Evolutionary conservation across 1,140 invertebrate genomes (phyloP), one percentile per base, ranked within the genome.

Genomic region (Battus philenor): DNA sequence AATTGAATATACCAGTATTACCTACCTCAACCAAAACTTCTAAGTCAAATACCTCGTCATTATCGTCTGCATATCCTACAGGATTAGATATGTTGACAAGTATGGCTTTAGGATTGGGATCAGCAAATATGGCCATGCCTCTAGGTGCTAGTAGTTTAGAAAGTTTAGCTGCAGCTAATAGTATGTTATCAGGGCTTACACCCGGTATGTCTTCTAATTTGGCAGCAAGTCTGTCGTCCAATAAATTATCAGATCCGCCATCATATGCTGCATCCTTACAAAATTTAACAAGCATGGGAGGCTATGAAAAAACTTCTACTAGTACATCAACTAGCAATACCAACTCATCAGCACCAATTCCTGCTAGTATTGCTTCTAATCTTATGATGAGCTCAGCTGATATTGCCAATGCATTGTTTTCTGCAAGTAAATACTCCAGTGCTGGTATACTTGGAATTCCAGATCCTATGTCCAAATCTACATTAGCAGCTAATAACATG

Each of bases 381-480:
- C 64, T 89, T 3, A 89, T 90, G 88, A 83, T 90, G 63, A 88
- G 87, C 51, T 86, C 84, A 5, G 84, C 88, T 0, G 89, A 90
- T 57, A 89, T 90, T 44, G 89, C 89, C 0, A 89, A 88, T 63
- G 87, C 89, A 11, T 55, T 90, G n/a, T 90, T 90, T 50, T 88
- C 87, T 39, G 86, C 88, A 2, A 89, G 88, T 22, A 89, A 89
- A 59, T 90, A 89, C 62, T 88, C 88, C 1, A 88, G 81, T 47
- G 84, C 87, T 3, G 87, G 87, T 9, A 86, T 90, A 39, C 58
- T 89, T 33, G 88, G 88, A 4, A 88, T 91, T 56, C 90, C 90
- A 1, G 90, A 91, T 82, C 90, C 90, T 0, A 87, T 91, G 84
- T 90, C 90, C 0, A 90, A 91, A 58, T 89, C 88, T n/a, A 91